Evolutionary conservation across 1,140 invertebrate species (phyloP).

Genomic region (Battus philenor): DNA sequence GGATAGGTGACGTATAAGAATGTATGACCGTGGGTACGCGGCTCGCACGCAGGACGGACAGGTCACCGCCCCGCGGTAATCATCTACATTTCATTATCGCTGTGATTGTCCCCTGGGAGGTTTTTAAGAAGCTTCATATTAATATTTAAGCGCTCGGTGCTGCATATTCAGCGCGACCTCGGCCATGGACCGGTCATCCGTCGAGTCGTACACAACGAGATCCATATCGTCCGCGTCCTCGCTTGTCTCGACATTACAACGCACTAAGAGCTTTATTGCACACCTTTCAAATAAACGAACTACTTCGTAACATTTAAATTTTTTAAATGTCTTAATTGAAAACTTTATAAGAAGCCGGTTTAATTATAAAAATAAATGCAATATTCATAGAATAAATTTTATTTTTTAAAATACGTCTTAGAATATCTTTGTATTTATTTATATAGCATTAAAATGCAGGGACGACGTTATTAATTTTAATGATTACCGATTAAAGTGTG

Average conservation of each 20-base stretch:
- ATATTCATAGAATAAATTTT: too few species aligned
- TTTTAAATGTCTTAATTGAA: too few species aligned
- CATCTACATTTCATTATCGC: slow-evolving; percentile 57
- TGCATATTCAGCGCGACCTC: slow-evolving; percentile 59
- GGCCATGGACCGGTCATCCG: slow-evolving; percentile 56
- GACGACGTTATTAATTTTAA: too few species aligned
- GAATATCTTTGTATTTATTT: too few species aligned
- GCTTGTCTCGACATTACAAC: not conserved
- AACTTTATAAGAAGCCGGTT: too few species aligned
- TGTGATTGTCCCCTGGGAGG: slow-evolving; percentile 49
- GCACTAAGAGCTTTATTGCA: too few species aligned
- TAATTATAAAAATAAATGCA: too few species aligned
- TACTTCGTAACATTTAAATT: too few species aligned
- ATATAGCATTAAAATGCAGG: too few species aligned
- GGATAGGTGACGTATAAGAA: slow-evolving; percentile 8
- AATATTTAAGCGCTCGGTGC: slow-evolving; percentile 53
- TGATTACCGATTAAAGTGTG: too few species aligned
- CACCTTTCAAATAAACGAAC: too few species aligned
- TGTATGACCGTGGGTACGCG: slow-evolving; percentile 2
- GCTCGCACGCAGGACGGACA: slow-evolving; percentile 24
- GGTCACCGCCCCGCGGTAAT: slow-evolving; percentile 42
- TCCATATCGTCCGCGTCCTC: not conserved
- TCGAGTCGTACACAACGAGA: slow-evolving; percentile 17
- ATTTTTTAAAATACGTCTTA: too few species aligned
- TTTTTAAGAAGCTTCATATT: slow-evolving; percentile 54